A percentile compares a stretch with the other conserved stretches of the same genome.
These are phyloP conservation scores for Macaca nemestrina DNA, from an alignment of 2,113 vertebrate species.

Conservation along the genomic window DNA sequence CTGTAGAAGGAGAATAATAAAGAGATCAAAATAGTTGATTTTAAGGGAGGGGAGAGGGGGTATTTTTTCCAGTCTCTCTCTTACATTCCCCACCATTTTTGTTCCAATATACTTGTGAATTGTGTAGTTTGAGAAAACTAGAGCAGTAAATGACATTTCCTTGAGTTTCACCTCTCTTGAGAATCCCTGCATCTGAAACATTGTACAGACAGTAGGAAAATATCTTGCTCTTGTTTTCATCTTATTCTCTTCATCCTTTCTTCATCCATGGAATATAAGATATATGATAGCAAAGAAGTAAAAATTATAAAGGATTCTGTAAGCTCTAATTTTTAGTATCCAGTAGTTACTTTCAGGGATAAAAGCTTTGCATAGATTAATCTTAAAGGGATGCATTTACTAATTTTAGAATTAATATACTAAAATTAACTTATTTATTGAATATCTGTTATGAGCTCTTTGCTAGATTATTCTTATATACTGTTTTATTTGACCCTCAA, in stretches of 20 bases:
- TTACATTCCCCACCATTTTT: background rate
- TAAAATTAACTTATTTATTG: background rate
- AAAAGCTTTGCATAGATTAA: background rate
- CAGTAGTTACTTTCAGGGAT: background rate
- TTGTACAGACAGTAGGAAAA: background rate
- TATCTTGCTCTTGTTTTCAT: background rate
- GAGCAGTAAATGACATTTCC: background rate
- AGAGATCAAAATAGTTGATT: background rate
- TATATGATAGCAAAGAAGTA: background rate
- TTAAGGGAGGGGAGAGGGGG: background rate
- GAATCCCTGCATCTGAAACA: background rate
- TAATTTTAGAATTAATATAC: background rate
- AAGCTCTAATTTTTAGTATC: background rate
- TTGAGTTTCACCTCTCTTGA: background rate
- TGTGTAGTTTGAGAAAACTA: background rate
- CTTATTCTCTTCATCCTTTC: background rate
- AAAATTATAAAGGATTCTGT: background rate
- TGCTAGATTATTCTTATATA: background rate
- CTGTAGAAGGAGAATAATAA: background rate
- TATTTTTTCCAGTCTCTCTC: background rate
- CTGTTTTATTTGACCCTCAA: background rate
- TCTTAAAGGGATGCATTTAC: background rate
- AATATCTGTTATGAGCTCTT: background rate
- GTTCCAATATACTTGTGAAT: background rate
- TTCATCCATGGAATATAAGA: background rate